These are phyloP conservation scores for Calliopsis andreniformis DNA, from an alignment of 1,140 invertebrate species.

Conservation along the genomic window DNA sequence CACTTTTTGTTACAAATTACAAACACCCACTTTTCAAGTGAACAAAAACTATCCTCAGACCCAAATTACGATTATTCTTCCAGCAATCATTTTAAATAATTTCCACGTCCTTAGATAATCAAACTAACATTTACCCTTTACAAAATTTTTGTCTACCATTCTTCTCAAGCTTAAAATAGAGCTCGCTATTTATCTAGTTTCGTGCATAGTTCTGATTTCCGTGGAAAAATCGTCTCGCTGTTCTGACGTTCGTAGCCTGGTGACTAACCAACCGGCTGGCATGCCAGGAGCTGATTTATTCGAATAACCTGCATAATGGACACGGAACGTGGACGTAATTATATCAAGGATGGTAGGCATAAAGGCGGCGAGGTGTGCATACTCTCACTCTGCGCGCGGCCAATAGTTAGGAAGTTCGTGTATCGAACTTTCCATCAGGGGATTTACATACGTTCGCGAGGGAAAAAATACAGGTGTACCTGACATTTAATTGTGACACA, in stretches of 20 bases:
- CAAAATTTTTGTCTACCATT: too few species aligned
- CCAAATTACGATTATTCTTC: too few species aligned
- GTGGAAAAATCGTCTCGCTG: background rate
- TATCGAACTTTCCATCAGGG: constrained; percentile 25
- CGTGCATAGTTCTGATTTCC: background rate
- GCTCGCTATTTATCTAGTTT: background rate
- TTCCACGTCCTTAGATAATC: too few species aligned
- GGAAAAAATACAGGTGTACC: background rate
- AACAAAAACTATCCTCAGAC: too few species aligned
- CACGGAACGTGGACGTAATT: constrained; percentile 18
- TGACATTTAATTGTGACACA: constrained; percentile 16
- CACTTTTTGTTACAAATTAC: too few species aligned
- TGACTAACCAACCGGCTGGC: constrained; percentile 28
- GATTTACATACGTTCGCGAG: background rate
- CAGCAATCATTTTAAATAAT: too few species aligned
- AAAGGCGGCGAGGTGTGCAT: background rate
- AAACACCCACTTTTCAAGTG: too few species aligned
- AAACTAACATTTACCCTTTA: too few species aligned
- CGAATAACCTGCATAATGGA: constrained; percentile 19
- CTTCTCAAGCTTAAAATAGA: background rate
- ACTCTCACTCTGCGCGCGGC: constrained; percentile 7
- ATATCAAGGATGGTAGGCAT: constrained; percentile 19
- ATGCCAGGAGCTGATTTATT: constrained; percentile 18
- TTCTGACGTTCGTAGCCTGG: background rate
- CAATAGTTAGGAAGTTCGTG: constrained; percentile 4